Evolutionary conservation across 2,888 invertebrate genomes (phyloP).

Genomic region (Alentia gelatinosa): DNA sequence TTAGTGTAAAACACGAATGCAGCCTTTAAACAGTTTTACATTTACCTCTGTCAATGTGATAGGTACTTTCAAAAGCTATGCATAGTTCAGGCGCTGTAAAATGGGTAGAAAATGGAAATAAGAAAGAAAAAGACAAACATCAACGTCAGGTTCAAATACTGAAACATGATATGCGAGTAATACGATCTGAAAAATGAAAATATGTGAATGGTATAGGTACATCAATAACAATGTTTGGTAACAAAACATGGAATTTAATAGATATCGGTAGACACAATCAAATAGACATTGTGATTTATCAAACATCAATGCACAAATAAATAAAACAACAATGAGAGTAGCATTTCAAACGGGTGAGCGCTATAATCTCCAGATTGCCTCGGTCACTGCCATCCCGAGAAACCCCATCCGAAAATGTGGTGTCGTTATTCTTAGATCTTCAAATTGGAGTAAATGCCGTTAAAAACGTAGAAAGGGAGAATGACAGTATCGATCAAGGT

Average conservation of each 20-base stretch:
- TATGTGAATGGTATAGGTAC: neutral
- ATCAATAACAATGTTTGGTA: neutral
- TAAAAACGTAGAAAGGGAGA: neutral
- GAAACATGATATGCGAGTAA: neutral
- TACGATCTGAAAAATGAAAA: neutral
- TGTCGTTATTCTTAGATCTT: neutral
- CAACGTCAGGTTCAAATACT: neutral
- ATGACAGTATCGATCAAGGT: neutral
- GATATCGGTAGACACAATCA: neutral
- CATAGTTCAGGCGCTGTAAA: slow-evolving; percentile 55
- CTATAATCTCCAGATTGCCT: too few species aligned
- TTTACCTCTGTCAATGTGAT: slow-evolving; percentile 60
- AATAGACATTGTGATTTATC: neutral
- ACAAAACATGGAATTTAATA: neutral
- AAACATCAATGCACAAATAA: neutral
- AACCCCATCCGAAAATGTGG: neutral
- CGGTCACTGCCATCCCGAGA: neutral
- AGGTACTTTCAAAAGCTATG: slow-evolving; percentile 61
- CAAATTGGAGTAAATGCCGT: neutral
- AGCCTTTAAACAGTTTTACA: neutral
- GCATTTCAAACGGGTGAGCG: too few species aligned
- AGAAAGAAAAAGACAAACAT: slow-evolving; percentile 36
- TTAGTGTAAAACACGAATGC: too few species aligned
- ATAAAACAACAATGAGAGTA: neutral
- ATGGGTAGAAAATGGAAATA: neutral